These are phyloP conservation scores for Drosophila ercepeae DNA, from an alignment of 1,140 invertebrate genomes.

Conservation along the genomic window DNA sequence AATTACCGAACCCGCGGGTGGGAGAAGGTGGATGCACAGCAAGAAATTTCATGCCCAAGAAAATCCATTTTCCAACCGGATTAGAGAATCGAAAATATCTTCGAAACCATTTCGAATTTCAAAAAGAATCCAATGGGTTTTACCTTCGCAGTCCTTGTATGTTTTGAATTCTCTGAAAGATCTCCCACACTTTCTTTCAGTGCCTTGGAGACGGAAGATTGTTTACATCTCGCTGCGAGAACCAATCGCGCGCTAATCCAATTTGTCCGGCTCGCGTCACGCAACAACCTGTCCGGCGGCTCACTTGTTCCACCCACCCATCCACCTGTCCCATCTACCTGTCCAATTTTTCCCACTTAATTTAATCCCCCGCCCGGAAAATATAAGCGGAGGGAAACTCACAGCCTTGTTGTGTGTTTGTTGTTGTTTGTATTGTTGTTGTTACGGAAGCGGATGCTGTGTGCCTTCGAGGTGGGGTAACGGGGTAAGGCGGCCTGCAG, in stretches of 20 bases:
- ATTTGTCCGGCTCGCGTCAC: constrained; percentile 33
- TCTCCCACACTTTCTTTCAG: constrained; percentile 1
- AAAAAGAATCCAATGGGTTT: too few species aligned
- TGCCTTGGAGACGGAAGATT: constrained; percentile 13
- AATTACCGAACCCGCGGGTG: constrained; percentile 16
- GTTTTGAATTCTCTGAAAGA: not conserved
- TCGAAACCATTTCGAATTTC: not conserved
- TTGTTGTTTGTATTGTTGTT: not conserved
- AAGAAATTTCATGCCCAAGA: not conserved
- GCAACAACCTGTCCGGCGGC: constrained; percentile 23
- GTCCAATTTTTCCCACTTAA: not conserved
- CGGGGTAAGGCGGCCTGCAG: constrained; percentile 1
- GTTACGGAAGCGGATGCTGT: constrained; percentile 12
- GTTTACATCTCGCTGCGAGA: constrained; percentile 27
- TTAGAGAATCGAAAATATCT: too few species aligned
- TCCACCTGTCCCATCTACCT: constrained; percentile 7
- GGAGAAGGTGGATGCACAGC: not conserved
- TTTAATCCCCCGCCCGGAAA: not conserved
- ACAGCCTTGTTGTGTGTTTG: not conserved
- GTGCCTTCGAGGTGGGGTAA: not conserved
- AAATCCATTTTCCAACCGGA: too few species aligned
- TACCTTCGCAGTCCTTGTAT: too few species aligned
- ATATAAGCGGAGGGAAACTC: constrained; percentile 10
- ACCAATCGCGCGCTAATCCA: constrained; percentile 35
- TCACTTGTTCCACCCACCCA: not conserved